Evolutionary conservation across 2,888 invertebrate genomes (phyloP), one percentile per base, ranked within the genome.

Genomic region (Hypsopygia costalis): DNA sequence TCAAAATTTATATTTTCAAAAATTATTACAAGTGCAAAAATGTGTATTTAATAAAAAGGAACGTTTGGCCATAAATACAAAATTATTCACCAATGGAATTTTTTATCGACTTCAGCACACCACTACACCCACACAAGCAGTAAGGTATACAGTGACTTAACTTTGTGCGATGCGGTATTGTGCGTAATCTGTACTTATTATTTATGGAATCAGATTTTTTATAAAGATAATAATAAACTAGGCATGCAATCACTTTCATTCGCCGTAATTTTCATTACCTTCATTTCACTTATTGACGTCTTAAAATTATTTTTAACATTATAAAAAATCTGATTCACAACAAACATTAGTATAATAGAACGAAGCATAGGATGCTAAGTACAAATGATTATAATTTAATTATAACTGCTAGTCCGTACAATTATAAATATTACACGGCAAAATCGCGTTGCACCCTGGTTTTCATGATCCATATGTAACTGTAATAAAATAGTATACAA

Each of bases 1-100:
- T 85, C 88, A 86, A 89, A 89, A 87, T 88, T 89, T 89, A 87
- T 89, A 88, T 86, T 89, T 89, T 88, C 87, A 88, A 89, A 88
- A 88, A 88, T 82, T 83, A 88, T 85, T 85, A 86, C 88, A 86
- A 87, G 73, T 81, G 81, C 85, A 87, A 83, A 86, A 59, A 65
- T 66, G 65, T 65, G 81, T 86, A 81, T 85, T 80, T 81, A 79
- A 83, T n/a, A 21, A 25, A 77, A 75, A 66, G 73, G 87, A 77
- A 85, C 68, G 88, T 88, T 89, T 81, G 89, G 89, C 88, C 88
- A 86, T 85, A 77, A 71, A 74, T 65, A 80, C 77, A 83, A 82
- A 81, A 81, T 75, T 66, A 66, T 71, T 70, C 69, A 72, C 66
- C 69, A 68, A 70, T 73, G 66, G 70, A 75, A 69, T 77, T 78